A percentile compares a stretch with the other conserved stretches of the same genome.
Conservation (phyloP, 2,113 vertebrate species). For the Dicerorhinus sumatrensis region DNA sequence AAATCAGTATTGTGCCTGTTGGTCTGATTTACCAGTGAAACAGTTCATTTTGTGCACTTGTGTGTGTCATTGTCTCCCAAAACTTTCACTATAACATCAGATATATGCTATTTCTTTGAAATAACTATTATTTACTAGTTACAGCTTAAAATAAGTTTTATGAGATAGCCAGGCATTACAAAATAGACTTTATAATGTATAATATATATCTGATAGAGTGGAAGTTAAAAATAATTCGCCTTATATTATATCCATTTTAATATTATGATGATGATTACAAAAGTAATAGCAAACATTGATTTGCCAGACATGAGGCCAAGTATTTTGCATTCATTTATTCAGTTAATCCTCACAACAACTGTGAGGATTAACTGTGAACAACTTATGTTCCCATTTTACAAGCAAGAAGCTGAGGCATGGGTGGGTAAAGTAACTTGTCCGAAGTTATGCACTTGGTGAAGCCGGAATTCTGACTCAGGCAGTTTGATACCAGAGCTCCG, state of each 20-base stretch:
- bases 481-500: neutral
- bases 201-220: neutral
- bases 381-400: neutral
- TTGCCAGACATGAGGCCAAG: neutral
- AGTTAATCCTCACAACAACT: neutral
- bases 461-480: neutral
- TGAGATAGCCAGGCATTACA: neutral
- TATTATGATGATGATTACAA: constrained; percentile 12
- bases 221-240: constrained; percentile 9
- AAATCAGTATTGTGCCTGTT: neutral
- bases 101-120: neutral
- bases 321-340: neutral
- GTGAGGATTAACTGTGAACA: no score
- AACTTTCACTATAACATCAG: constrained; percentile 6
- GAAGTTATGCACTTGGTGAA: neutral
- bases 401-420: neutral
- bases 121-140: neutral
- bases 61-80: neutral
- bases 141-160: constrained; percentile 28
- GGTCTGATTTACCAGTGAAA: constrained; percentile 16
- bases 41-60: neutral
- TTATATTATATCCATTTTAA: constrained; percentile 28
- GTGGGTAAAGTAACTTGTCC: neutral
- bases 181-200: constrained; percentile 7
- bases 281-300: constrained; percentile 31